Base-by-base conservation (phyloP, 2,888 invertebrate species). In the Leucoma salicis region DNA sequence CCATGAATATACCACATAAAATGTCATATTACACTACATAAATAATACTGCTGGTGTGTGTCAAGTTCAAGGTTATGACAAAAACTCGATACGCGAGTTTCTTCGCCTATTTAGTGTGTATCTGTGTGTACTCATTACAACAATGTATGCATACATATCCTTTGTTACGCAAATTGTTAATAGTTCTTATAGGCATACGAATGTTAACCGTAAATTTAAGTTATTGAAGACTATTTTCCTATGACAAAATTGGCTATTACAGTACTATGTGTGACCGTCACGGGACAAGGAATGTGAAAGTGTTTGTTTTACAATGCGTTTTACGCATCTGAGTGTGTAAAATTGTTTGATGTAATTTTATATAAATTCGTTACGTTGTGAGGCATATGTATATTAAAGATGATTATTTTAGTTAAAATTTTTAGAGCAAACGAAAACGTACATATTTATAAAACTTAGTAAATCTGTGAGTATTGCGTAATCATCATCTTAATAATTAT, bases 271-370 rank as follows among this genome's bases (percentile, higher is more conserved):
- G 55, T 64, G 73, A 73, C 71, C 70, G 78, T 81, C 80, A 81
- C 70, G 78, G 72, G 49, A 72, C 57, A 59, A 50, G 62, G 69
- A 72, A 75, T 77, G 80, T 81, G 81, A 83, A 82, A 83, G 82
- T 78, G 67, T 60, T 65, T 63, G 53, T 61, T 65, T 60, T 13
- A 29, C 58, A 62, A 56, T 53, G 13, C 25, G 46, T 37, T 50
- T 41, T 46, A 56, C 39, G 47, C 39, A 33, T 46, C 39, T 46
- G 28, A 46, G 35, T 31, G 36, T 31, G 36, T 49, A 28, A 29
- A 36, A 41, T 37, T 41, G 35, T 28, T 41, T 39, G 29, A 43
- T 41, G 24, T 41, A 33, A 25, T 46, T 37, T 43, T 40, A 43
- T 45, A 35, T 41, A 41, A 54, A 45, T 40, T 24, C 16, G 7